phyloP scores from a whole-genome alignment of 2,888 invertebrate genomes.

The Tipula unca region DNA sequence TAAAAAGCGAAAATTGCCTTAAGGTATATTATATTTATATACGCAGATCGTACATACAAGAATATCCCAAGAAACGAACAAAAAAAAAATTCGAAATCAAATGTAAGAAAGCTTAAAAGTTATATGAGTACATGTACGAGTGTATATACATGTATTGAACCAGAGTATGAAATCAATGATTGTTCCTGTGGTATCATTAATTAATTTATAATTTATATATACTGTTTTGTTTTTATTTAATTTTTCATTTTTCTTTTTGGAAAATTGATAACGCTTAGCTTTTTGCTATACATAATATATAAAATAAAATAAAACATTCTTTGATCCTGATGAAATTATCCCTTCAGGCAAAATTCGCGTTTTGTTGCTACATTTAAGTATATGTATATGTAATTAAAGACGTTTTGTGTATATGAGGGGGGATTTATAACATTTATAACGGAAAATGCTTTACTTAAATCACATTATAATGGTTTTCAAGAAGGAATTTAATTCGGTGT shows the following conservation, averaged over 20 bases:
- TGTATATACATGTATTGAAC: not conserved
- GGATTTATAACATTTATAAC: not conserved
- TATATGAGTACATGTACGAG: not conserved
- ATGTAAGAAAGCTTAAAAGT: not conserved
- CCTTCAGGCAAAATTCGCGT: not conserved
- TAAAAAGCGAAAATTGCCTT: not conserved
- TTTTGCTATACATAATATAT: not conserved
- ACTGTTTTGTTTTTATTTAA: not conserved
- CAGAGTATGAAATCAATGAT: not conserved
- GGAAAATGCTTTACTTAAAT: not conserved
- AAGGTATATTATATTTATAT: too few species aligned
- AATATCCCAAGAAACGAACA: not conserved
- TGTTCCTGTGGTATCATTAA: constrained; percentile 8
- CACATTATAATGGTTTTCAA: not conserved
- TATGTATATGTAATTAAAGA: not conserved
- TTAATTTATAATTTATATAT: not conserved
- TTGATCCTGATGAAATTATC: not conserved
- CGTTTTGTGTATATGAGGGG: not conserved
- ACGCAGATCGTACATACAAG: not conserved
- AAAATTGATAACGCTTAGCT: not conserved
- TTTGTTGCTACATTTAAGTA: not conserved
- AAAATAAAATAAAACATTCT: not conserved
- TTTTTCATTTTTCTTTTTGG: not conserved
- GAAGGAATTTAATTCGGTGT: not conserved
- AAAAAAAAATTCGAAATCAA: not conserved